These are phyloP conservation scores for Carcharodon carcharias DNA, from an alignment of 2,797 vertebrate genomes.

Conservation along the genomic window DNA sequence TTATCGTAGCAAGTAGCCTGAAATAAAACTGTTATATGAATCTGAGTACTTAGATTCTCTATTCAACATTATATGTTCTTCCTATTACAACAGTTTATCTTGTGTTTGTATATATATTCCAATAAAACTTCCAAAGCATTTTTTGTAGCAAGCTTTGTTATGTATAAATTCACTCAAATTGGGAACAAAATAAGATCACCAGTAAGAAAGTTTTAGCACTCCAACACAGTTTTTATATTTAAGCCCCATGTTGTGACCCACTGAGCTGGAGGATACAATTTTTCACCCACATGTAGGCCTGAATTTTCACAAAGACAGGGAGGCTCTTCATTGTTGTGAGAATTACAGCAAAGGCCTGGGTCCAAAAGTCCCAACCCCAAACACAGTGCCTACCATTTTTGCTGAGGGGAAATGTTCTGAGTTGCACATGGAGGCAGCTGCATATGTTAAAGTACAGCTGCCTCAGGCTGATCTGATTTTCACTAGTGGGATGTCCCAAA, in stretches of 20 bases:
- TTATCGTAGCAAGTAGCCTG: background rate
- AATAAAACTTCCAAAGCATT: background rate
- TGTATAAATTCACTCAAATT: background rate
- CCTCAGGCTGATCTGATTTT: no score
- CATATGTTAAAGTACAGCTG: no score
- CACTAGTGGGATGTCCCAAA: no score
- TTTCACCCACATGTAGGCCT: background rate
- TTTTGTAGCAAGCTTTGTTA: background rate
- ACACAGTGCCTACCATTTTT: no score
- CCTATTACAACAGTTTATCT: background rate
- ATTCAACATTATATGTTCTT: background rate
- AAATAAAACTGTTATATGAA: background rate
- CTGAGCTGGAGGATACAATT: background rate
- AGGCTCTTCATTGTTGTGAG: no score
- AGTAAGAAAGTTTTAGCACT: background rate
- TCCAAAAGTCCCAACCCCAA: no score
- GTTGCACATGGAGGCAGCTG: no score
- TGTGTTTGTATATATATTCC: background rate
- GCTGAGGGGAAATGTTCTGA: no score
- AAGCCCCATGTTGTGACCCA: background rate
- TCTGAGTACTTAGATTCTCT: background rate
- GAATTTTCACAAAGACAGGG: no score
- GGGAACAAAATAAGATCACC: background rate
- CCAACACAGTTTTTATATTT: background rate
- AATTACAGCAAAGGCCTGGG: no score